Percentiles rank a stretch among this genome's conserved stretches.
Conservation (phyloP, 1,140 invertebrate species). For the Kradibia gibbosae region DNA sequence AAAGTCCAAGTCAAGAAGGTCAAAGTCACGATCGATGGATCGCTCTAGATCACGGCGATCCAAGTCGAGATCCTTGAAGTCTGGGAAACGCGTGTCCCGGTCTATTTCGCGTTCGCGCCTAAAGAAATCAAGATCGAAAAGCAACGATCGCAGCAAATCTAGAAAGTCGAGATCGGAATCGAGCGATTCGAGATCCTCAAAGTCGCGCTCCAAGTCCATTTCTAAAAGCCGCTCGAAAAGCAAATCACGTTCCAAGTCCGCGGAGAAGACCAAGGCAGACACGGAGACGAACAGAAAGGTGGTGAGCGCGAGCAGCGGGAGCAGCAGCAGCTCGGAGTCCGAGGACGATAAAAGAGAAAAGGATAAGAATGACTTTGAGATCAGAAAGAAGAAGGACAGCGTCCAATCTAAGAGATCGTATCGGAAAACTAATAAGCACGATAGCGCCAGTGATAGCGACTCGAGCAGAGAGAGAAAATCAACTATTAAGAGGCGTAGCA, state of each 20-base stretch:
- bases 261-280: slow-evolving; percentile 70
- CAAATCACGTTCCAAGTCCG: slow-evolving; percentile 68
- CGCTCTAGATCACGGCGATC: slow-evolving; percentile 60
- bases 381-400: slow-evolving; percentile 83
- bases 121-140: slow-evolving; percentile 67
- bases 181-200: slow-evolving; percentile 65
- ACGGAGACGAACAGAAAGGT: slow-evolving; percentile 63
- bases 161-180: slow-evolving; percentile 66
- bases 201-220: slow-evolving; percentile 65
- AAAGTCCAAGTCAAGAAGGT: slow-evolving; percentile 61
- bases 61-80: slow-evolving; percentile 63
- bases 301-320: slow-evolving; percentile 64
- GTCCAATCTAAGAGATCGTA: slow-evolving; percentile 89
- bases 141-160: slow-evolving; percentile 64
- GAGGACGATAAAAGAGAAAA: slow-evolving; percentile 70
- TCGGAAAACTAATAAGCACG: slow-evolving; percentile 86
- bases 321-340: slow-evolving; percentile 67
- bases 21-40: slow-evolving; percentile 56
- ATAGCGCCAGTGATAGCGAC: slow-evolving; percentile 75
- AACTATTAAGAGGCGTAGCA: slow-evolving; percentile 64
- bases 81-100: slow-evolving; percentile 57
- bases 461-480: slow-evolving; percentile 71
- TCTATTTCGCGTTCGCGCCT: slow-evolving; percentile 60
- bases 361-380: slow-evolving; percentile 81
- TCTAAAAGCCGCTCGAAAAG: slow-evolving; percentile 55